These are phyloP conservation scores for Hylaea fasciaria DNA, from an alignment of 2,888 invertebrate species.

Conservation along the genomic window DNA sequence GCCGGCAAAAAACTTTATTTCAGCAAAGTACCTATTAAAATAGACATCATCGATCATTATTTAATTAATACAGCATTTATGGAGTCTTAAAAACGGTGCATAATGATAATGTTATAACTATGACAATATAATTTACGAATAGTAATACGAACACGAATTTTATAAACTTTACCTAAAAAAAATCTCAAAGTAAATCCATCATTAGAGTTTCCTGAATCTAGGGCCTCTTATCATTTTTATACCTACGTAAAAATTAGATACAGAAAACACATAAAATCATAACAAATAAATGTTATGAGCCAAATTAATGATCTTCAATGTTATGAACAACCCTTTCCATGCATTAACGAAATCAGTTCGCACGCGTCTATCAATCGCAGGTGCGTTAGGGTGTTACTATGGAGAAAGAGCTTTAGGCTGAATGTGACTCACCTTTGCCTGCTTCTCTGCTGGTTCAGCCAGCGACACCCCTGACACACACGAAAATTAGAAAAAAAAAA, in stretches of 20 bases:
- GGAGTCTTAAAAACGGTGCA: no score
- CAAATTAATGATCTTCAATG: not conserved
- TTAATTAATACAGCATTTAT: no score
- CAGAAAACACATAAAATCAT: not conserved
- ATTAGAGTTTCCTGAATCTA: no score
- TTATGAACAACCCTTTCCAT: slow-evolving; percentile 28
- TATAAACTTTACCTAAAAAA: no score
- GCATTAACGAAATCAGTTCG: slow-evolving; percentile 41
- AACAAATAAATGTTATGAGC: not conserved
- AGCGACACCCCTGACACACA: slow-evolving; percentile 71
- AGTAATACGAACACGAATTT: no score
- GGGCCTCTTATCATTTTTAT: no score
- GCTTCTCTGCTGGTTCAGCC: slow-evolving; percentile 78
- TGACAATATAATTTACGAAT: no score
- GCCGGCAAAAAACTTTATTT: no score
- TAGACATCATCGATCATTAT: no score
- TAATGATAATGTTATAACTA: no score
- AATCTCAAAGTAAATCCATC: no score
- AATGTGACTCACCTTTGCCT: slow-evolving; percentile 76
- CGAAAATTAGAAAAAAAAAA: slow-evolving; percentile 40
- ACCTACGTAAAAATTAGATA: not conserved
- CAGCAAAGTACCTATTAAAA: no score
- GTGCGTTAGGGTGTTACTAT: slow-evolving; percentile 80
- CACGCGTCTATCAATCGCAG: slow-evolving; percentile 49
- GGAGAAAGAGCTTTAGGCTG: slow-evolving; percentile 61